A percentile compares a stretch with the other conserved stretches of the same genome.
Evolutionary conservation across 2,113 vertebrate genomes (phyloP).

Genomic region (Axis porcinus): DNA sequence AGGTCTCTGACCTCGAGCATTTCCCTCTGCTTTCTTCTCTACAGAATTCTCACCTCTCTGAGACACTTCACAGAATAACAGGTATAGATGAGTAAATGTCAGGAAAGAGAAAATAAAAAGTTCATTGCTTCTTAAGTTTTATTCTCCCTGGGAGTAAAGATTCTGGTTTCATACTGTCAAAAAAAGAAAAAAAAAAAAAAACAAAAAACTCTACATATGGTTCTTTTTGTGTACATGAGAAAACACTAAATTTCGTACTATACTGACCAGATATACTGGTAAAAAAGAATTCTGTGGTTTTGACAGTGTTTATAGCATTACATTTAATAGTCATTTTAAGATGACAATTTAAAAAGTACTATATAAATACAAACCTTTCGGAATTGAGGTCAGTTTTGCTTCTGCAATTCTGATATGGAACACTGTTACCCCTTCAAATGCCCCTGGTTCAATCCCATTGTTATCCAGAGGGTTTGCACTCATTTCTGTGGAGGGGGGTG

Average conservation of each 20-base stretch:
- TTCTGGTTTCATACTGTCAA: not conserved
- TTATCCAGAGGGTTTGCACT: slow-evolving; percentile 96
- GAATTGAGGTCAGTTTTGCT: slow-evolving; percentile 91
- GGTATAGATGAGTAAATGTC: not conserved
- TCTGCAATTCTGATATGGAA: slow-evolving; percentile 94
- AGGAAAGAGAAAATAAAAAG: not conserved
- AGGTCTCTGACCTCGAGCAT: not conserved
- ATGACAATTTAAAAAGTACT: not conserved
- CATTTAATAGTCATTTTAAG: not conserved
- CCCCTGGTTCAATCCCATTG: slow-evolving; percentile 91
- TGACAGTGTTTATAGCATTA: not conserved
- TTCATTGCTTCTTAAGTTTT: slow-evolving; percentile 26
- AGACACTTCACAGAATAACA: not conserved
- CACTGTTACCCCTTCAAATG: slow-evolving; percentile 92
- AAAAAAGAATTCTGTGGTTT: not conserved
- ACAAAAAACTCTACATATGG: not conserved
- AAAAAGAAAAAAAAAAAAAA: not conserved
- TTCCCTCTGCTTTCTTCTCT: not conserved
- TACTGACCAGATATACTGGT: not conserved
- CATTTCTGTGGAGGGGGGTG: slow-evolving; percentile 86
- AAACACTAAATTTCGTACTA: not conserved
- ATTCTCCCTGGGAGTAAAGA: not conserved
- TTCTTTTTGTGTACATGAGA: not conserved
- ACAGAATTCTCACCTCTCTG: not conserved
- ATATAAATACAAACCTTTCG: slow-evolving; percentile 88